Evolutionary conservation across 2,888 invertebrate species (phyloP).

Genomic region (Acleris cristana): DNA sequence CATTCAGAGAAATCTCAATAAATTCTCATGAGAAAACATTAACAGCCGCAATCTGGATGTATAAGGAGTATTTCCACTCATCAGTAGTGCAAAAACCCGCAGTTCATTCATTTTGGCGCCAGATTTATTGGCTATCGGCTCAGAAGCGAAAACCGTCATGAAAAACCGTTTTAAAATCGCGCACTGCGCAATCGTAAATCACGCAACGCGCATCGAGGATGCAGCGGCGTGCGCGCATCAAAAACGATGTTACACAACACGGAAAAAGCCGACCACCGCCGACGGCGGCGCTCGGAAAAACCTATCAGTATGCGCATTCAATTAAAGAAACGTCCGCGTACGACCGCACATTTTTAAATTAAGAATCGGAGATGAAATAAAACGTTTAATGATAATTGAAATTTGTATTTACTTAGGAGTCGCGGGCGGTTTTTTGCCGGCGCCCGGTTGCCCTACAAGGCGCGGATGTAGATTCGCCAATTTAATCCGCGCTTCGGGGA

Average conservation of each 20-base stretch:
- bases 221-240: slow-evolving; percentile 58
- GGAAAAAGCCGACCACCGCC: slow-evolving; percentile 79
- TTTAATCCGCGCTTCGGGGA: slow-evolving; percentile 71
- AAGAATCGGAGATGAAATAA: slow-evolving; percentile 74
- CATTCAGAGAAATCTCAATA: slow-evolving; percentile 50
- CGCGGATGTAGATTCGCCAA: slow-evolving; percentile 72
- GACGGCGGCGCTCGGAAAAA: slow-evolving; percentile 67
- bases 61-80: slow-evolving; percentile 59
- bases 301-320: slow-evolving; percentile 76
- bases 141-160: slow-evolving; percentile 67
- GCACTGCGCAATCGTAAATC: slow-evolving; percentile 73
- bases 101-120: slow-evolving; percentile 79
- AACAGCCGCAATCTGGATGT: slow-evolving; percentile 55
- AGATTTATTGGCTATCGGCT: slow-evolving; percentile 73
- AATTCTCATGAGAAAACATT: slow-evolving; percentile 50
- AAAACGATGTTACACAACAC: slow-evolving; percentile 69
- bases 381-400: slow-evolving; percentile 80
- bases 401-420: slow-evolving; percentile 78
- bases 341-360: slow-evolving; percentile 64
- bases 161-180: slow-evolving; percentile 74
- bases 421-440: slow-evolving; percentile 66
- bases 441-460: slow-evolving; percentile 71
- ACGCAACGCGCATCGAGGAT: slow-evolving; percentile 54
- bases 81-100: slow-evolving; percentile 61
- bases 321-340: slow-evolving; percentile 68